These are phyloP conservation scores for Daboia siamensis DNA, from an alignment of 2,113 vertebrate species.

Conservation along the genomic window DNA sequence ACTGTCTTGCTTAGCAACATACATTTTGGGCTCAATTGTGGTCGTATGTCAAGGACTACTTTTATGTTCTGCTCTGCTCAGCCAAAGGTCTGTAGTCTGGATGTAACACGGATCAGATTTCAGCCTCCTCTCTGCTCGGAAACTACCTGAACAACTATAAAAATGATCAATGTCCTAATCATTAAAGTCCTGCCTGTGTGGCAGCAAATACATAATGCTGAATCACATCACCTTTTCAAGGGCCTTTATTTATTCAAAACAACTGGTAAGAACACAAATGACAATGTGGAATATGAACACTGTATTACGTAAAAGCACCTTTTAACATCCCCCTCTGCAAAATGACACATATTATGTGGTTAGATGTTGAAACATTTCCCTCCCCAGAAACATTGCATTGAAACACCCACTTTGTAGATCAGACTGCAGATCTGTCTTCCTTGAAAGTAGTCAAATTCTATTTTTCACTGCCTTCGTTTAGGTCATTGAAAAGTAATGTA, in stretches of 20 bases:
- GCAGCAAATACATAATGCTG: background rate
- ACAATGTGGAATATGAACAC: background rate
- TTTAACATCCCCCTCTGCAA: background rate
- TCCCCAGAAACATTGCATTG: background rate
- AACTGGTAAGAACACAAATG: constrained; percentile 6
- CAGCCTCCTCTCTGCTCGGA: background rate
- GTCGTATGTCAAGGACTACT: background rate
- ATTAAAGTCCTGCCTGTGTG: background rate
- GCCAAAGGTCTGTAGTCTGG: background rate
- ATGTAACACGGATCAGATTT: background rate
- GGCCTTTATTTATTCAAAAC: constrained; percentile 58
- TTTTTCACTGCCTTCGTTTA: background rate
- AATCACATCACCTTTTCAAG: background rate
- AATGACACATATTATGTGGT: background rate
- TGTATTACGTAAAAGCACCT: constrained; percentile 15
- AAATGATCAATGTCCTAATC: background rate
- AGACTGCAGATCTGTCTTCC: background rate
- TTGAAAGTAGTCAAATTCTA: background rate
- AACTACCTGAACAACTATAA: background rate
- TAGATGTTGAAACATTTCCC: background rate
- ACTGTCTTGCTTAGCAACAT: background rate
- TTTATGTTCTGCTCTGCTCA: background rate
- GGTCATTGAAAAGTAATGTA: background rate
- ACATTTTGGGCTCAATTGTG: background rate
- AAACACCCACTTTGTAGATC: background rate